phyloP scores from a whole-genome alignment of 2,888 invertebrate species.

The Anarsia innoxiella region DNA sequence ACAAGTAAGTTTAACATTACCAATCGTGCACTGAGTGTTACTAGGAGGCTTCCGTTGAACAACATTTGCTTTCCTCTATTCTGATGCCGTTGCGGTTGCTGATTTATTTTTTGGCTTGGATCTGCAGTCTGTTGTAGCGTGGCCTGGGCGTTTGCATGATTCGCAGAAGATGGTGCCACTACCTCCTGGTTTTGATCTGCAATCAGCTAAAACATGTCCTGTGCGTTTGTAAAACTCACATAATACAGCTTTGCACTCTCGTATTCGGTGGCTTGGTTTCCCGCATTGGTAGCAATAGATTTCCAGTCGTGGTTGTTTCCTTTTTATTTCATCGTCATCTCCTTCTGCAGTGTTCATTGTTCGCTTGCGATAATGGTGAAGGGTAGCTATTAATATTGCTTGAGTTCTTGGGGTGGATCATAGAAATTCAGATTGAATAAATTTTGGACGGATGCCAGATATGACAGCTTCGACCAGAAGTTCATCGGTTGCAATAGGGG shows the following conservation, averaged over 20 bases:
- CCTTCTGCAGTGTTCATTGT: no score
- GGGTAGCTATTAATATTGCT: conserved; percentile 11
- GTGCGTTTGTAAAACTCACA: no score
- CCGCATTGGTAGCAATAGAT: no score
- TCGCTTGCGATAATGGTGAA: conserved; percentile 13
- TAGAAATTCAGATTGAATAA: conserved; percentile 16
- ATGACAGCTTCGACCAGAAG: conserved; percentile 15
- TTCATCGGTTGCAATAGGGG: conserved; percentile 13
- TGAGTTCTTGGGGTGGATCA: conserved; percentile 14
- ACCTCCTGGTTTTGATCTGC: no score
- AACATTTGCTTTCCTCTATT: no score
- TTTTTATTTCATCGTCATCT: no score
- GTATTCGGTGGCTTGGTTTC: no score
- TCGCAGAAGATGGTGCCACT: no score
- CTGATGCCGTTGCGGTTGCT: not conserved
- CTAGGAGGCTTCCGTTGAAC: not conserved
- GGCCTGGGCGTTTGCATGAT: conserved; percentile 9
- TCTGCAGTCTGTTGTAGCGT: conserved; percentile 10
- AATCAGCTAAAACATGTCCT: no score
- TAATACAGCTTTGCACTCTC: no score
- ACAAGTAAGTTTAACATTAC: not conserved
- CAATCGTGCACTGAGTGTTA: not conserved
- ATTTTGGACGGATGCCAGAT: conserved; percentile 16
- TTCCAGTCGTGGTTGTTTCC: conserved; percentile 7
- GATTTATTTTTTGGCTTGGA: not conserved